A percentile compares a stretch with the other conserved stretches of the same genome.
Evolutionary conservation across 2,113 vertebrate species (phyloP).

Genomic region (Fukomys damarensis): DNA sequence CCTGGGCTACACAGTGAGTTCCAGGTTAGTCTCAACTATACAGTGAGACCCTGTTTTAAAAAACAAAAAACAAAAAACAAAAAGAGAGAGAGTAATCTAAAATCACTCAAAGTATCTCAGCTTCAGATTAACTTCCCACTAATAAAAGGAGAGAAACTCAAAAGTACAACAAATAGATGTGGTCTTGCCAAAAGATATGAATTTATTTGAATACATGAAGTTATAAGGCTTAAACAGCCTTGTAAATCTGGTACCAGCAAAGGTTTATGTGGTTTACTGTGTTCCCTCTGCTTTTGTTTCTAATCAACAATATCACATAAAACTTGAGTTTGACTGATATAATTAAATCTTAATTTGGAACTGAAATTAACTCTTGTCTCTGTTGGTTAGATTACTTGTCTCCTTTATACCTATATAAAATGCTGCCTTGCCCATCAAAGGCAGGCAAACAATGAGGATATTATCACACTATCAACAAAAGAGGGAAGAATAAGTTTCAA

Average conservation of each 20-base stretch:
- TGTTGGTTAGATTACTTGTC: background rate
- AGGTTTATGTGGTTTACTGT: background rate
- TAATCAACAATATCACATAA: background rate
- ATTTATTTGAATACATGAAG: background rate
- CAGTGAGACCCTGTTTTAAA: too few relatives aligned
- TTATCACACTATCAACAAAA: slow-evolving; percentile 20
- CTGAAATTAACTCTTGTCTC: background rate
- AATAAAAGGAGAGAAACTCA: slow-evolving; percentile 27
- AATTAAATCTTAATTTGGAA: slow-evolving; percentile 5
- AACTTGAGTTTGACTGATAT: background rate
- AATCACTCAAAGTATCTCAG: background rate
- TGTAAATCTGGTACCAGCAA: background rate
- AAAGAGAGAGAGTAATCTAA: too few relatives aligned
- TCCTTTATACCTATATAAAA: slow-evolving; percentile 24
- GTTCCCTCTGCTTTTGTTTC: background rate
- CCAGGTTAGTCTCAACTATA: too few relatives aligned
- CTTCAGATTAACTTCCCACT: slow-evolving; percentile 7
- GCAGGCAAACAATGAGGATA: background rate
- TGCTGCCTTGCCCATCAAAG: background rate
- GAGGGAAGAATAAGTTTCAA: background rate
- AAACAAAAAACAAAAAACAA: too few relatives aligned
- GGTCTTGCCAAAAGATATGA: background rate
- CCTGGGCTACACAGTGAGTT: too few relatives aligned
- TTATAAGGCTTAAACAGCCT: background rate
- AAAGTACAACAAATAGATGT: background rate